Evolutionary conservation across 2,113 vertebrate species (phyloP), one percentile per base, ranked within the genome.

Genomic region (Coptodon bakossiorum): DNA sequence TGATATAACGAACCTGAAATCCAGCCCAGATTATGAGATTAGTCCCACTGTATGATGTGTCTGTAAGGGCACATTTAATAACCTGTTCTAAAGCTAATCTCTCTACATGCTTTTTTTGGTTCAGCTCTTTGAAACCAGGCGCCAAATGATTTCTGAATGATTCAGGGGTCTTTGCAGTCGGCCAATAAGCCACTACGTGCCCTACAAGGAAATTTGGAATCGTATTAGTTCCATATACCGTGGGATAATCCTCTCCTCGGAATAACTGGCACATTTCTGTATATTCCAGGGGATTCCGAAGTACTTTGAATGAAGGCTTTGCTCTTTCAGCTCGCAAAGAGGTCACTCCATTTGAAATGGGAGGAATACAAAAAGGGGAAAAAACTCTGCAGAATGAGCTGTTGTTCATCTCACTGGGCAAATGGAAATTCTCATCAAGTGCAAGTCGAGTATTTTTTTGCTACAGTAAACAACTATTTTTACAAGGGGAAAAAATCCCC

Each of bases 201-300:
- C 89, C 90, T 45, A 38, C 89, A 86, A 93, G 88, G 92, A 94
- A 92, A 92, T 92, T 80, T 45, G 52, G 91, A 94, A 95, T 95
- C 90, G 83, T 91, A 94, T 96, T 96, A 92, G 94, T 93, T 94
- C 91, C 94, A 93, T 93, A 92, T 93, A 93, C 88, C 52, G 40
- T 19, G 38, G 93, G 93, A 92, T 95, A 94, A 95, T 95, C 94
- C 93, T 93, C 94, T 93, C 91, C 87, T 87, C 40, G 40, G 94
- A 92, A 93, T 93, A 93, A 95, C 91, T 91, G 89, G 88, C 93
- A 95, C 93, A 95, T 92, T 95, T 94, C 90, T 92, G 90, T 89
- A 91, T 91, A 78, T 94, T 94, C 87, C 78, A 83, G 84, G 86
- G 90, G 94, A 92, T 91, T 90, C 86, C 3, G 52, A 85, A 90